Evolutionary conservation across 2,113 vertebrate genomes (phyloP).

Genomic region (Bubo blakistoni): DNA sequence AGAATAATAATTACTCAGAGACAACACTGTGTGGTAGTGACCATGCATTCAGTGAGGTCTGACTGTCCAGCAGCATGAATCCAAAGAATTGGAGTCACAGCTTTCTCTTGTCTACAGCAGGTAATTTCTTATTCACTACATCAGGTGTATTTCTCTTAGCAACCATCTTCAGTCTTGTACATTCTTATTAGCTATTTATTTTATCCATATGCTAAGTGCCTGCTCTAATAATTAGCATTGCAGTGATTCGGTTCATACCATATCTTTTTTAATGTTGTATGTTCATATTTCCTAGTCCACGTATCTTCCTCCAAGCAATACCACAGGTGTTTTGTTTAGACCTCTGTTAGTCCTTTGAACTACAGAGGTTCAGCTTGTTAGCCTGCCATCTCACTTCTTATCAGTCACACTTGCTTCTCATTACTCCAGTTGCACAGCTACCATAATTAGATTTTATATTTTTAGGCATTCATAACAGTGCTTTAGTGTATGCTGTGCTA

Average conservation of each 20-base stretch:
- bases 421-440: slow-evolving; percentile 15
- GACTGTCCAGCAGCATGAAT: neutral
- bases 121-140: neutral
- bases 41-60: neutral
- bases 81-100: neutral
- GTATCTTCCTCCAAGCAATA: neutral
- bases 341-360: slow-evolving; percentile 8
- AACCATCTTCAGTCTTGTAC: neutral
- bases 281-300: neutral
- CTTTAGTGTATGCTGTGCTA: neutral
- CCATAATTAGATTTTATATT: slow-evolving; percentile 49
- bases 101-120: neutral
- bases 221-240: neutral
- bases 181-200: neutral
- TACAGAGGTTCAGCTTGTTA: slow-evolving; percentile 8
- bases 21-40: neutral
- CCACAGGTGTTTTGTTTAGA: neutral
- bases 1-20: neutral
- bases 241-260: neutral
- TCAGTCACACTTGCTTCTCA: neutral
- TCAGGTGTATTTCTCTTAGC: neutral
- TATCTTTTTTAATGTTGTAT: neutral
- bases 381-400: neutral
- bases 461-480: slow-evolving; percentile 12
- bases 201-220: neutral